phyloP scores from a whole-genome alignment of 2,113 vertebrate genomes.

The Verasper variegatus region DNA sequence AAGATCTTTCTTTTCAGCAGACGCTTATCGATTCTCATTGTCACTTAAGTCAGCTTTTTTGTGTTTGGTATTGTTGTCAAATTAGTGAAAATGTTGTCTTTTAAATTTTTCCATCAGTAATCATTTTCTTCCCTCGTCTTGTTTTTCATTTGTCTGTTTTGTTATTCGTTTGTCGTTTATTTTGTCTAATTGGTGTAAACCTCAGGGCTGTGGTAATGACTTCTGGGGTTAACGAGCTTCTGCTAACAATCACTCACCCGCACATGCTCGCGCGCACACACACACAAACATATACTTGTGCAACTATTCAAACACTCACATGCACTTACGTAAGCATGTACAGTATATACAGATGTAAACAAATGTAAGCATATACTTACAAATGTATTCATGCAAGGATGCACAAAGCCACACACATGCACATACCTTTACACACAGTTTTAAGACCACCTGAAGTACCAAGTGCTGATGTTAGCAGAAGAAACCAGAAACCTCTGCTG shows the following conservation, averaged over 20 bases:
- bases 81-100: conserved; percentile 34
- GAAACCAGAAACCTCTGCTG: too few species aligned
- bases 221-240: conserved; percentile 73
- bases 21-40: background rate
- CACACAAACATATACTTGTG: background rate
- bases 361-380: conserved; percentile 6
- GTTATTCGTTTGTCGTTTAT: conserved; percentile 55
- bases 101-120: conserved; percentile 28
- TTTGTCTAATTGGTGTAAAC: conserved; percentile 72
- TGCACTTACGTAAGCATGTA: background rate
- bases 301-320: background rate
- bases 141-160: conserved; percentile 60
- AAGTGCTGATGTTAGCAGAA: too few species aligned
- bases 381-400: background rate
- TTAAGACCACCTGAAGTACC: background rate
- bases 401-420: background rate
- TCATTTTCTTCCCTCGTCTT: conserved; percentile 50
- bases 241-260: conserved; percentile 64
- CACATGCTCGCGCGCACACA: background rate
- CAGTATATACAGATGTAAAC: conserved; percentile 7
- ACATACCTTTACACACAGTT: background rate
- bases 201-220: conserved; percentile 69
- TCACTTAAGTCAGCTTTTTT: background rate
- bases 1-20: conserved; percentile 24
- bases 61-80: conserved; percentile 26